phyloP scores from a whole-genome alignment of 2,797 vertebrate genomes.

The Onychomys arenicola region DNA sequence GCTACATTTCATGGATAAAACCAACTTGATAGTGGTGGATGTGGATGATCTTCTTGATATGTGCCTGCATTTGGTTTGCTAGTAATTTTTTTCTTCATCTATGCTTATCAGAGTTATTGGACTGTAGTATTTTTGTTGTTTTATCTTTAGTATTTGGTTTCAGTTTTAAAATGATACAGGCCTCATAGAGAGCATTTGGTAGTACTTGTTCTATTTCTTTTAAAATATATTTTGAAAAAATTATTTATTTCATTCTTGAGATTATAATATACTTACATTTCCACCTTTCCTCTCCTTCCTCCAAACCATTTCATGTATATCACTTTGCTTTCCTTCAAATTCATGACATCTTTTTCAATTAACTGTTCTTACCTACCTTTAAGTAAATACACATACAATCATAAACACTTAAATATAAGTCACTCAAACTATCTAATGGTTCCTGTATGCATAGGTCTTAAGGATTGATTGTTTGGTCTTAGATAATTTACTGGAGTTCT shows the following conservation, averaged over 20 bases:
- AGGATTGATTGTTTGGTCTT: not conserved
- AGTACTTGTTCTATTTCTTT: not conserved
- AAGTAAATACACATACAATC: not conserved
- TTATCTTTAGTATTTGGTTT: not conserved
- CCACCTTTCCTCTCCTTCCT: not conserved
- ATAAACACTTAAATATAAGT: not conserved
- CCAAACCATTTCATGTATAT: not conserved
- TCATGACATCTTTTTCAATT: not conserved
- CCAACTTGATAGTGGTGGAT: not conserved
- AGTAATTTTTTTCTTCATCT: not conserved
- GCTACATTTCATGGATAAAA: not conserved
- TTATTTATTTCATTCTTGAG: not conserved
- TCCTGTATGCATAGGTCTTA: not conserved
- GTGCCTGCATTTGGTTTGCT: not conserved
- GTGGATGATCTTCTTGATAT: not conserved
- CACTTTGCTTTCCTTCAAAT: not conserved
- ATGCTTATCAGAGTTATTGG: not conserved
- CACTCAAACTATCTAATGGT: not conserved
- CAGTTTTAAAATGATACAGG: not conserved
- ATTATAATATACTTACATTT: not conserved
- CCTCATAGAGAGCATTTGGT: not conserved
- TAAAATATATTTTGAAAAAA: not conserved
- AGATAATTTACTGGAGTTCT: not conserved
- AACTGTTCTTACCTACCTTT: not conserved
- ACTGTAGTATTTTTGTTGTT: not conserved